These are phyloP conservation scores for Hydrotaea diabolus DNA, from an alignment of 2,888 invertebrate genomes.

Conservation along the genomic window DNA sequence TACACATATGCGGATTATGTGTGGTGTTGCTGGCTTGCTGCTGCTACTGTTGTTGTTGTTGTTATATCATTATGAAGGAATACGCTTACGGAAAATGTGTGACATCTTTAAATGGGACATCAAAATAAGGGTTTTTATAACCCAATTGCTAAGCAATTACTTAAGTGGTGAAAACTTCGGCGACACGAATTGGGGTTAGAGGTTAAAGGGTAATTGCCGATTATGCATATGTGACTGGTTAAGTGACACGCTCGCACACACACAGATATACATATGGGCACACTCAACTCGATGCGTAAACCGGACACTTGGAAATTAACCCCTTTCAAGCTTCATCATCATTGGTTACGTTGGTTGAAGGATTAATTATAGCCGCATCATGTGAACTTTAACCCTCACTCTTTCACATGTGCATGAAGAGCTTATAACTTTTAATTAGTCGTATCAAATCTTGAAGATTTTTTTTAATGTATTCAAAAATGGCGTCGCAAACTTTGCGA, in stretches of 20 bases:
- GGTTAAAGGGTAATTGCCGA: constrained; percentile 65
- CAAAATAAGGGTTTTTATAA: constrained; percentile 67
- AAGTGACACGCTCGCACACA: constrained; percentile 18
- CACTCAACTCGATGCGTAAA: constrained; percentile 35
- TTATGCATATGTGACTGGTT: constrained; percentile 46
- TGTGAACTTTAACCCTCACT: constrained; percentile 56
- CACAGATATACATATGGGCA: neutral
- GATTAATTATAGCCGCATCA: constrained; percentile 51
- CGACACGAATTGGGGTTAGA: constrained; percentile 52
- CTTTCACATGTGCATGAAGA: constrained; percentile 43
- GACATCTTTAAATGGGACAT: constrained; percentile 64
- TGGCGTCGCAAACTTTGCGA: constrained; percentile 63
- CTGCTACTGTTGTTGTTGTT: constrained; percentile 34
- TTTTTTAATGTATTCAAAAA: constrained; percentile 66
- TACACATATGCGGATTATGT: constrained; percentile 21
- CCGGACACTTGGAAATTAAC: constrained; percentile 64
- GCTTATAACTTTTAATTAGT: constrained; percentile 66
- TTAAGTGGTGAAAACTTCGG: constrained; percentile 60
- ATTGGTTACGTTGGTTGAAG: constrained; percentile 54
- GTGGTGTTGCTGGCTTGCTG: constrained; percentile 31
- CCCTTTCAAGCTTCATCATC: constrained; percentile 37
- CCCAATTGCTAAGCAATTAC: constrained; percentile 67
- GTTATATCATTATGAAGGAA: constrained; percentile 41
- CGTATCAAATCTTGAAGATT: constrained; percentile 66
- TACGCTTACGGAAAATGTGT: constrained; percentile 9